Conservation (phyloP, 2,888 invertebrate species). For the Choristoneura rosaceana region DNA sequence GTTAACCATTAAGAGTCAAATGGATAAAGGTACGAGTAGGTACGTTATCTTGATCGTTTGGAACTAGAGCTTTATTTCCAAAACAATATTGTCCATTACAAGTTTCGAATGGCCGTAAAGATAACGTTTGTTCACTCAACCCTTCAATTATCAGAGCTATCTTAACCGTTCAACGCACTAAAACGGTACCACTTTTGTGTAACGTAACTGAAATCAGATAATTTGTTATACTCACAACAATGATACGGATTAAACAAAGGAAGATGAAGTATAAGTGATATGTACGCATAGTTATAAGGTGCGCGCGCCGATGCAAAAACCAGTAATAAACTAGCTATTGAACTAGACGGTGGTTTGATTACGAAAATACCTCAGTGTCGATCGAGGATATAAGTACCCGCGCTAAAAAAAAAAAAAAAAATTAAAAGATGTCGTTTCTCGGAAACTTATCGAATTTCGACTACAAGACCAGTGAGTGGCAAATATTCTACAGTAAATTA, state of each 20-base stretch:
- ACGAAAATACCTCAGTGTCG: too few species aligned
- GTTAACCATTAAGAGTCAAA: not conserved
- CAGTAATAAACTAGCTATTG: too few species aligned
- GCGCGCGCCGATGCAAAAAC: too few species aligned
- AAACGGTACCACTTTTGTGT: not conserved
- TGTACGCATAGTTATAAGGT: too few species aligned
- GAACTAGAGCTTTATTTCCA: not conserved
- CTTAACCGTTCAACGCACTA: slow-evolving; percentile 1
- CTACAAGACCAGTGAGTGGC: too few species aligned
- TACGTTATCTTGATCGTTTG: not conserved
- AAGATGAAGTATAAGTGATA: too few species aligned
- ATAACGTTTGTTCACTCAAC: slow-evolving; percentile 6
- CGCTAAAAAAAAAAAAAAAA: too few species aligned
- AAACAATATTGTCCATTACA: slow-evolving; percentile 2
- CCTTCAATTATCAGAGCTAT: slow-evolving; percentile 2
- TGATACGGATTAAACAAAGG: not conserved
- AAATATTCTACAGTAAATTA: too few species aligned
- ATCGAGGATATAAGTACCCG: too few species aligned
- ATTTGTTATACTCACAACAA: not conserved
- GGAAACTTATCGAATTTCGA: too few species aligned
- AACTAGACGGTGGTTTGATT: too few species aligned
- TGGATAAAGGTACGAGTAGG: not conserved
- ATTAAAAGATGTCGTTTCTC: too few species aligned
- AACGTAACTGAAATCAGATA: slow-evolving; percentile 2
- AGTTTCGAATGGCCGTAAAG: slow-evolving; percentile 7